These are phyloP conservation scores for Anguilla japonica DNA, from an alignment of 2,113 vertebrate species.

Conservation along the genomic window DNA sequence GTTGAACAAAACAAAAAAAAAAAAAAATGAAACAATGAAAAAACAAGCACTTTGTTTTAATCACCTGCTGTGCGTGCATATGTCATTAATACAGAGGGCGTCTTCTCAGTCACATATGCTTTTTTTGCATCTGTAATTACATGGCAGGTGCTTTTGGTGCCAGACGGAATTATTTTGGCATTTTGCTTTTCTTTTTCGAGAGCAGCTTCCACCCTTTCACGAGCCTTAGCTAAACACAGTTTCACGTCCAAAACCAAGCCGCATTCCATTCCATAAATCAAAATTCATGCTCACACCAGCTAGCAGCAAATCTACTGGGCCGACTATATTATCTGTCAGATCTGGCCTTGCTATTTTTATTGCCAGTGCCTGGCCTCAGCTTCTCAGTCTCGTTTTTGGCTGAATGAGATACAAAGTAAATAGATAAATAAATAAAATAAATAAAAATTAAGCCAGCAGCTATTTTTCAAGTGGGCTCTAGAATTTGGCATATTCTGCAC, in stretches of 20 bases:
- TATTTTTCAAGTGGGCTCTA: slow-evolving; percentile 44
- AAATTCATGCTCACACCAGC: slow-evolving; percentile 48
- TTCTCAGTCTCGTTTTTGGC: slow-evolving; percentile 45
- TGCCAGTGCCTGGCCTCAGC: slow-evolving; percentile 30
- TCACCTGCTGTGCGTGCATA: not conserved
- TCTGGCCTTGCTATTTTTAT: slow-evolving; percentile 50
- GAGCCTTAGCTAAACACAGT: slow-evolving; percentile 55
- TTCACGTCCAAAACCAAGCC: slow-evolving; percentile 49
- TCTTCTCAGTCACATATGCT: not conserved
- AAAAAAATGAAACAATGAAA: slow-evolving; percentile 20
- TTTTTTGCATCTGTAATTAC: slow-evolving; percentile 59
- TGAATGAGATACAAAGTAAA: slow-evolving; percentile 56
- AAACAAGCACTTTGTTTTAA: not conserved
- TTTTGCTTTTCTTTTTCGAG: slow-evolving; percentile 36
- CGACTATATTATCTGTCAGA: slow-evolving; percentile 43
- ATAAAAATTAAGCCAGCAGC: slow-evolving; percentile 44
- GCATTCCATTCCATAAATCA: slow-evolving; percentile 54
- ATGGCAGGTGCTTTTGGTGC: slow-evolving; percentile 58
- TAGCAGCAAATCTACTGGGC: slow-evolving; percentile 54
- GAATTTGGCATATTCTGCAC: slow-evolving; percentile 35
- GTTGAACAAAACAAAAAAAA: slow-evolving; percentile 14
- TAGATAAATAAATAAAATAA: slow-evolving; percentile 53
- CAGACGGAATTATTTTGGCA: slow-evolving; percentile 48
- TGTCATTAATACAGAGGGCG: slow-evolving; percentile 6
- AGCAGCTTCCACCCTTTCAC: slow-evolving; percentile 45